These are phyloP conservation scores for Xiphophorus couchianus DNA, from an alignment of 2,113 vertebrate genomes.

Conservation along the genomic window DNA sequence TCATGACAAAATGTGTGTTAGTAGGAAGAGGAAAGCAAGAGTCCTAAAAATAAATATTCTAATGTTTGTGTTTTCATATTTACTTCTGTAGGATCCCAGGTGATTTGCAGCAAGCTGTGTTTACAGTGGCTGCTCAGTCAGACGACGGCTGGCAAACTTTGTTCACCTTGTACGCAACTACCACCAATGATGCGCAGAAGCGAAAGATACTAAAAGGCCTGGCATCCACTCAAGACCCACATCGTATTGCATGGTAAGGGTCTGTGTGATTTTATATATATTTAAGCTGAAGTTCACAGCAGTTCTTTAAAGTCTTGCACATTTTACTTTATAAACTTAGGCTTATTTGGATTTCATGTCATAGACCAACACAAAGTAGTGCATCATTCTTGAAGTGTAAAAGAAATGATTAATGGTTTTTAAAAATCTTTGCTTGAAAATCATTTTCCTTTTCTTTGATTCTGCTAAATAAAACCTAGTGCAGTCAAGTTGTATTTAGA, in stretches of 20 bases:
- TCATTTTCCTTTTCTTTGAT: neutral
- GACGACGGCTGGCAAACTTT: conserved; percentile 82
- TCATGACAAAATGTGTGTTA: neutral
- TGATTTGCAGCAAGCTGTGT: conserved; percentile 87
- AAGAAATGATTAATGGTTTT: too few species aligned
- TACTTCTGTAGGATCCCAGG: conserved; percentile 82
- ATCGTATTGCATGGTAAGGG: conserved; percentile 85
- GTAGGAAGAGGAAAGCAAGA: neutral
- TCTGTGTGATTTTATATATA: neutral
- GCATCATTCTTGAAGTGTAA: too few species aligned
- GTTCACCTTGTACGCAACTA: conserved; percentile 68
- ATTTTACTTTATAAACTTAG: neutral
- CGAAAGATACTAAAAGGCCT: conserved; percentile 88
- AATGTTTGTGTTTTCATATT: conserved; percentile 1
- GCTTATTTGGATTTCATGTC: neutral
- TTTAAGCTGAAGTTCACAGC: neutral
- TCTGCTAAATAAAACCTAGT: neutral
- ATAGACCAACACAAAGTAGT: neutral
- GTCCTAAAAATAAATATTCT: neutral
- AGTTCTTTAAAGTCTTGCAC: neutral
- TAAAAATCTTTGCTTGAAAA: too few species aligned
- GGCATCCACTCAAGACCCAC: conserved; percentile 84
- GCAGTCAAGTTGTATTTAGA: neutral
- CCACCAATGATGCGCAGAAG: conserved; percentile 85
- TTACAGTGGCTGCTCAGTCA: conserved; percentile 86